Conservation (phyloP, 2,888 invertebrate genomes). For the Phymatocera aterrima region DNA sequence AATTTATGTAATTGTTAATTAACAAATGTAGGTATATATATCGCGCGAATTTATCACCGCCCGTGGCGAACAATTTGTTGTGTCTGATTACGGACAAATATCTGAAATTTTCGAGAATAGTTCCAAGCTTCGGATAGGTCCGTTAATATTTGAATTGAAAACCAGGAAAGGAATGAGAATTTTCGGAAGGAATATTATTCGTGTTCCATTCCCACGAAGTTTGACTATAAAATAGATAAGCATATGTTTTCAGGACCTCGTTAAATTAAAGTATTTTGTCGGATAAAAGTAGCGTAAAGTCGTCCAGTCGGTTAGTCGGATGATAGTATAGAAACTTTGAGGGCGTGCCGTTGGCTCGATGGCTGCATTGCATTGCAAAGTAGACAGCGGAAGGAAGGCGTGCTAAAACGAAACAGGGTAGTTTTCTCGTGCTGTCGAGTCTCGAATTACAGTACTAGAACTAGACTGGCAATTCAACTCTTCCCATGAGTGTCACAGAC, state of each 20-base stretch:
- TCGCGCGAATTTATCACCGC: conserved; percentile 50
- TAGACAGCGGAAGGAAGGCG: conserved; percentile 14
- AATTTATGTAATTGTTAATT: conserved; percentile 63
- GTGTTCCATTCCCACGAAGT: background rate
- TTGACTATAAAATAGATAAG: background rate
- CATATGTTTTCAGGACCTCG: background rate
- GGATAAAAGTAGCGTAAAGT: background rate
- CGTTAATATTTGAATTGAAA: too few relatives aligned
- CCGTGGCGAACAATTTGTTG: background rate
- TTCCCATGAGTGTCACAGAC: conserved; percentile 23
- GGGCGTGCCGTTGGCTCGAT: conserved; percentile 12
- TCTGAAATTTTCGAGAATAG: background rate
- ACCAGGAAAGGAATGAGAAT: too few relatives aligned
- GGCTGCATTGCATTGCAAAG: conserved; percentile 9
- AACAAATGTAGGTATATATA: conserved; percentile 63
- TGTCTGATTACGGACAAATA: background rate
- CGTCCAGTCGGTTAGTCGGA: conserved; percentile 4
- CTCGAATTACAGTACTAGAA: conserved; percentile 28
- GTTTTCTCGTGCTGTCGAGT: conserved; percentile 25
- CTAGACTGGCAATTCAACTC: conserved; percentile 30
- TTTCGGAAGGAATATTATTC: too few relatives aligned
- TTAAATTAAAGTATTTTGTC: background rate
- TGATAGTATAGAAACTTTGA: conserved; percentile 12
- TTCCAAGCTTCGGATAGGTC: too few relatives aligned
- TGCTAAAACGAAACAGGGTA: conserved; percentile 35